A percentile compares a stretch with the other conserved stretches of the same genome.
phyloP scores from a whole-genome alignment of 2,797 vertebrate species.

The Manis javanica region DNA sequence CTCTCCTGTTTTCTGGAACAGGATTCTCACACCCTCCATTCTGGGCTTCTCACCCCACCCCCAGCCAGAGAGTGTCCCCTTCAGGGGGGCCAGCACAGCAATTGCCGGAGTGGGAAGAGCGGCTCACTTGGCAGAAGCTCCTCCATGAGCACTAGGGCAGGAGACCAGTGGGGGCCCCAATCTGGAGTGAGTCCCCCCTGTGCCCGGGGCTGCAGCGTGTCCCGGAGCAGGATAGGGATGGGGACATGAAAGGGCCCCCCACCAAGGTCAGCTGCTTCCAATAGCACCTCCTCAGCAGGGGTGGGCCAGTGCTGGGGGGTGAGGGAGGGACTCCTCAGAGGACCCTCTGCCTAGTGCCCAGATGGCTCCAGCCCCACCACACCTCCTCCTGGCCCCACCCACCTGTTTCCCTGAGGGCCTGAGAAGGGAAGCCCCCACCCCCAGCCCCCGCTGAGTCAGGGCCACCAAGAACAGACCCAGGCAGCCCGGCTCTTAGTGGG shows the following conservation, averaged over 20 bases:
- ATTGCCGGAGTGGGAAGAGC: neutral
- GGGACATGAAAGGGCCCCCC: conserved; percentile 79
- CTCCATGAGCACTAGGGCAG: neutral
- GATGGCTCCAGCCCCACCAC: neutral
- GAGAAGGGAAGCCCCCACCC: conserved; percentile 36
- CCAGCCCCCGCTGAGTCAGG: conserved; percentile 19
- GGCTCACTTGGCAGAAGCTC: neutral
- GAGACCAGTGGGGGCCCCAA: neutral
- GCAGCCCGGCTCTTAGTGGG: neutral
- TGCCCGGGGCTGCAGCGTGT: neutral
- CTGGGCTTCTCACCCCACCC: neutral
- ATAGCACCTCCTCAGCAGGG: conserved; percentile 73
- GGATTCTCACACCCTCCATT: neutral
- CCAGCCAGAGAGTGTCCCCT: neutral
- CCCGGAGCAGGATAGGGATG: conserved; percentile 74
- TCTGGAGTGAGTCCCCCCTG: neutral
- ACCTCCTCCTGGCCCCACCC: neutral
- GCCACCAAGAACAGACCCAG: neutral
- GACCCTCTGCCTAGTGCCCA: neutral
- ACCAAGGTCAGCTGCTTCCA: conserved; percentile 82
- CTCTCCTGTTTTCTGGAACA: neutral
- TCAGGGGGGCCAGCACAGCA: neutral
- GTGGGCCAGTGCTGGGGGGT: neutral
- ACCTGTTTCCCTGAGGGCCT: neutral
- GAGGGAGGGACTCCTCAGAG: neutral